Base-by-base conservation (phyloP, 1,140 invertebrate genomes). In the Drosophila setifemur region DNA sequence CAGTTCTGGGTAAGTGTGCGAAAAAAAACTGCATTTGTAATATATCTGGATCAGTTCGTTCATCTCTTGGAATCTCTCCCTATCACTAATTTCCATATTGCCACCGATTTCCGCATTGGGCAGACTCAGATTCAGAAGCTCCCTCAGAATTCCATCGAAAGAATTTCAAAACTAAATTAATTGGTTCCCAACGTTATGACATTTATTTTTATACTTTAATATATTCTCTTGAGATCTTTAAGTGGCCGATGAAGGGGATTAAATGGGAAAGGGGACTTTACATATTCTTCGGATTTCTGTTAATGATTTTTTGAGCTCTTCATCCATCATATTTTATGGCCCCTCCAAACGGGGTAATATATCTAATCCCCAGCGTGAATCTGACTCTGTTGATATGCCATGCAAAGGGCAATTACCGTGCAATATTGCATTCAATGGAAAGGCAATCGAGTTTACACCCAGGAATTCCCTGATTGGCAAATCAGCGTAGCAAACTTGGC, bases 1-100 rank as follows among this genome's bases (percentile, higher is more conserved):
- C 19, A 4, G 8, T 31, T 18, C 37, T n/a, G 5, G 23, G 63
- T 67, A 67, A 67, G 63, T 67, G 37, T 33, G 12, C 12, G 5
- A 2, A 23, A 3, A 2, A 23, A 5, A 23, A 23, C 21, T 23
- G 21, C 2, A 23, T 23, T 23, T 23, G 2, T 5, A 23, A 23
- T 3, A 5, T 23, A 3, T 5, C 21, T 23, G 21, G 21, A 23
- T 3, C 21, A 23, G 21, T 3, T 3, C 21, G 2, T 3, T 3
- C 21, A 23, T 2, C 2, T 23, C 5, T 2, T 23, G 2, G 21
- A 23, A n/a, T n/a, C 21, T 5, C 29, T 37, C 4, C 9, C 5
- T 16, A 23, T 44, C 8, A 19, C 18, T 11, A n/a, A 44, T 11
- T 19, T 44, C 11, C 49, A 12, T 21, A n/a, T 18, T 8, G 9